Evolutionary conservation across 1,140 invertebrate genomes (phyloP).

Genomic region (Drosophila repletoides): DNA sequence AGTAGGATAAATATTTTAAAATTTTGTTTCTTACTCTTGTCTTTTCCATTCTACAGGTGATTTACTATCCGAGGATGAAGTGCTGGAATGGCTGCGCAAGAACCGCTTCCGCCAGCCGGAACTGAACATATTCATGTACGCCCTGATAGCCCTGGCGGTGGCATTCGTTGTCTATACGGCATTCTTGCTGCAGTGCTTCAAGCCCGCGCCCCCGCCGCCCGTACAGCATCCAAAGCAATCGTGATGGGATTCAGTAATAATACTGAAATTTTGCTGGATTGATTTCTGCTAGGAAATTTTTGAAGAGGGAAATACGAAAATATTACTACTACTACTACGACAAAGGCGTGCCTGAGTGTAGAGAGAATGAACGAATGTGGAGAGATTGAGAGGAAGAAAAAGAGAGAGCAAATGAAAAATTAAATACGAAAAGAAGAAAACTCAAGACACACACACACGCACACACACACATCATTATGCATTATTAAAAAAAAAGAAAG

Average conservation of each 20-base stretch:
- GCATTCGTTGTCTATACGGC: constrained; percentile 95
- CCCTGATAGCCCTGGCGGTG: constrained; percentile 91
- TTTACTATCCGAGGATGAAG: constrained; percentile 91
- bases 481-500: too few species aligned
- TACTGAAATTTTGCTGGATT: background rate
- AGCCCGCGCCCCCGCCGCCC: constrained; percentile 84
- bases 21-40: too few species aligned
- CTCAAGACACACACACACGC: constrained; percentile 21
- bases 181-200: constrained; percentile 95
- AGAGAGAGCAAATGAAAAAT: constrained; percentile 37
- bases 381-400: constrained; percentile 1
- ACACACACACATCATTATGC: constrained; percentile 30
- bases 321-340: constrained; percentile 33
- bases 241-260: constrained; percentile 40
- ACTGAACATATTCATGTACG: constrained; percentile 97
- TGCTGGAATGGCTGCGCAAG: constrained; percentile 96
- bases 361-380: too few species aligned
- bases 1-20: too few species aligned
- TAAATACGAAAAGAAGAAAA: constrained; percentile 28
- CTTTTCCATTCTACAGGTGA: constrained; percentile 85
- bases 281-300: constrained; percentile 20
- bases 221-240: constrained; percentile 81
- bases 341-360: constrained; percentile 33
- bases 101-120: constrained; percentile 96
- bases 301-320: constrained; percentile 23